Percentiles rank a stretch among this genome's conserved stretches.
These are phyloP conservation scores for Chromis chromis DNA, from an alignment of 2,797 vertebrate species.

Conservation along the genomic window DNA sequence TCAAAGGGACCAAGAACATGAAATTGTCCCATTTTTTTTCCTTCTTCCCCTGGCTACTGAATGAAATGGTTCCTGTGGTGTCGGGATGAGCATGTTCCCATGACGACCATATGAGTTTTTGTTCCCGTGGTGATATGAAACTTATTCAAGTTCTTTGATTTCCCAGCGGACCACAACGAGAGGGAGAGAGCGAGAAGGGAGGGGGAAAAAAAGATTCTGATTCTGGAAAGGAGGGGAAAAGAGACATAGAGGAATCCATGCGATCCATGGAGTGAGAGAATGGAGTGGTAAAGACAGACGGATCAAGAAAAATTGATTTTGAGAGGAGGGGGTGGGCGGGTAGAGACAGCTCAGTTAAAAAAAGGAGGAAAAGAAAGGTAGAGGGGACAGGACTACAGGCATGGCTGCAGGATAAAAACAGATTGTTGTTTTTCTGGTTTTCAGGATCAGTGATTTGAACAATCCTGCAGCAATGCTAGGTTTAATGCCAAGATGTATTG, in stretches of 20 bases:
- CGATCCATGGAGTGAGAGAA: conserved; percentile 10
- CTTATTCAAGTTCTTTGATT: conserved; percentile 72
- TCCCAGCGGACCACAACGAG: conserved; percentile 44
- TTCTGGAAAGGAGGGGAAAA: conserved; percentile 9
- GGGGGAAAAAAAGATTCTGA: not conserved
- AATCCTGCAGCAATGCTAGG: conserved; percentile 36
- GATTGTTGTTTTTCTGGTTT: conserved; percentile 63
- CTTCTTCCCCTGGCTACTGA: conserved; percentile 36
- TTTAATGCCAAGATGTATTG: conserved; percentile 41
- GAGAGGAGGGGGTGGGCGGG: conserved; percentile 12
- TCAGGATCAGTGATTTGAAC: conserved; percentile 64
- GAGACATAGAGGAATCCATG: not conserved
- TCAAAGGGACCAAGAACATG: conserved; percentile 43
- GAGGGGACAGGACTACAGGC: conserved; percentile 7
- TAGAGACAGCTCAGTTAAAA: conserved; percentile 22
- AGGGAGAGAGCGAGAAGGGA: not conserved
- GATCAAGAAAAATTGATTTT: conserved; percentile 54
- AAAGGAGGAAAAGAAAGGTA: conserved; percentile 28
- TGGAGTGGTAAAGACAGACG: conserved; percentile 32
- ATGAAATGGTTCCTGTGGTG: conserved; percentile 40
- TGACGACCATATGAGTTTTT: conserved; percentile 52
- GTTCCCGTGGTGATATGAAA: conserved; percentile 61
- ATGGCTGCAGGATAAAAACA: conserved; percentile 55
- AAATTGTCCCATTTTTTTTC: conserved; percentile 20
- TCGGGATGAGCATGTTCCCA: conserved; percentile 54